These are phyloP conservation scores for Leucozona laternaria DNA, from an alignment of 2,888 invertebrate genomes.

Conservation along the genomic window DNA sequence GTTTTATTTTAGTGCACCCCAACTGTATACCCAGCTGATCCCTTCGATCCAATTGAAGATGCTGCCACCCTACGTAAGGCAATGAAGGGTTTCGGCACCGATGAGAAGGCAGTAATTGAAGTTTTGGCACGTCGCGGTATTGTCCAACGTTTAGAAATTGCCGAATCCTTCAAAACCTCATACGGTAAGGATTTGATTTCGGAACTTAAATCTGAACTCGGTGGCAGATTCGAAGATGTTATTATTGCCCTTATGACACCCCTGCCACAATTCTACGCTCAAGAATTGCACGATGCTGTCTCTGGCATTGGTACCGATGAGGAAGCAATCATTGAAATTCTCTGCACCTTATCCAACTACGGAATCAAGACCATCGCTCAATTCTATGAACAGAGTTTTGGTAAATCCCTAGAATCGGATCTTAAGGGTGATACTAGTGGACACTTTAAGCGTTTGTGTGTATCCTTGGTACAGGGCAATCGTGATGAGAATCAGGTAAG, in stretches of 20 bases:
- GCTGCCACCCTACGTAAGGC: slow-evolving; percentile 93
- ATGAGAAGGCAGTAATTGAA: slow-evolving; percentile 96
- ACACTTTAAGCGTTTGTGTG: slow-evolving; percentile 95
- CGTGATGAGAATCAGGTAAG: slow-evolving; percentile 91
- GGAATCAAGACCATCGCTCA: slow-evolving; percentile 93
- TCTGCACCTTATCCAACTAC: slow-evolving; percentile 95
- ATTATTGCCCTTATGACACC: slow-evolving; percentile 96
- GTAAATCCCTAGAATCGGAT: slow-evolving; percentile 92
- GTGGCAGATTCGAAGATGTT: slow-evolving; percentile 95
- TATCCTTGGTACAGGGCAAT: slow-evolving; percentile 94
- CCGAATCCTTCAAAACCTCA: slow-evolving; percentile 94
- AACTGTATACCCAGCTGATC: slow-evolving; percentile 93
- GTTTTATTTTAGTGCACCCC: slow-evolving; percentile 90
- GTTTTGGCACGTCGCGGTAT: slow-evolving; percentile 94
- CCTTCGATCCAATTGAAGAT: slow-evolving; percentile 93
- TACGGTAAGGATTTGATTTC: slow-evolving; percentile 94
- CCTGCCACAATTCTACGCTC: slow-evolving; percentile 94
- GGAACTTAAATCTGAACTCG: slow-evolving; percentile 94
- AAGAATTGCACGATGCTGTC: slow-evolving; percentile 94
- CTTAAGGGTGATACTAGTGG: slow-evolving; percentile 97
- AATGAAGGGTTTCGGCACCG: slow-evolving; percentile 97
- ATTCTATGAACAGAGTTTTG: slow-evolving; percentile 94
- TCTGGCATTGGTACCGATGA: slow-evolving; percentile 95
- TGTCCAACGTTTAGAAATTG: slow-evolving; percentile 95
- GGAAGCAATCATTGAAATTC: slow-evolving; percentile 95